Conservation (phyloP, 2,113 vertebrate genomes). For the Dipodomys ordii region DNA sequence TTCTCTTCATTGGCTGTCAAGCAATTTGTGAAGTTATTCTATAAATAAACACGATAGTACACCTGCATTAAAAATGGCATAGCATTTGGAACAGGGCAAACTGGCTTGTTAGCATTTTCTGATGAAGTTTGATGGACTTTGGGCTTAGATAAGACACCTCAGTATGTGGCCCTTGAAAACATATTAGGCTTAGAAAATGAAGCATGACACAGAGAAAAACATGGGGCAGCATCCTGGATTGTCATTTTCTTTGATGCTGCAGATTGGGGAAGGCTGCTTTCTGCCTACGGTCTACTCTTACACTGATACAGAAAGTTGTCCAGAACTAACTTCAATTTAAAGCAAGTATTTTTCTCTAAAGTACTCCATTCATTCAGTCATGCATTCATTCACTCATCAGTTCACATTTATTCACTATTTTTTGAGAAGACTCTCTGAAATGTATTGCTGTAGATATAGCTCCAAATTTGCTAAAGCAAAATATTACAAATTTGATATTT, state of each 20-base stretch:
- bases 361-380: neutral
- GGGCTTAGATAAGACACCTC: neutral
- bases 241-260: neutral
- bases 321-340: neutral
- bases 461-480: neutral
- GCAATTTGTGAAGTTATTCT: neutral
- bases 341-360: neutral
- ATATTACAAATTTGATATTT: neutral
- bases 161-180: neutral
- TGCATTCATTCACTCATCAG: too few relatives aligned
- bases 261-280: neutral
- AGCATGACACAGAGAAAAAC: neutral
- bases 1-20: neutral
- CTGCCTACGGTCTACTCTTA: neutral
- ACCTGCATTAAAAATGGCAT: neutral
- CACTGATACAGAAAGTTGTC: neutral
- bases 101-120: conserved; percentile 22
- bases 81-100: neutral
- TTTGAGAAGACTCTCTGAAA: neutral
- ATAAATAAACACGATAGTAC: neutral
- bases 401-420: neutral
- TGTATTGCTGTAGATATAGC: neutral
- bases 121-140: neutral
- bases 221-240: neutral
- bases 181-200: neutral